Conservation (phyloP, 2,888 invertebrate genomes). For the Rhyacophila evoluta region DNA sequence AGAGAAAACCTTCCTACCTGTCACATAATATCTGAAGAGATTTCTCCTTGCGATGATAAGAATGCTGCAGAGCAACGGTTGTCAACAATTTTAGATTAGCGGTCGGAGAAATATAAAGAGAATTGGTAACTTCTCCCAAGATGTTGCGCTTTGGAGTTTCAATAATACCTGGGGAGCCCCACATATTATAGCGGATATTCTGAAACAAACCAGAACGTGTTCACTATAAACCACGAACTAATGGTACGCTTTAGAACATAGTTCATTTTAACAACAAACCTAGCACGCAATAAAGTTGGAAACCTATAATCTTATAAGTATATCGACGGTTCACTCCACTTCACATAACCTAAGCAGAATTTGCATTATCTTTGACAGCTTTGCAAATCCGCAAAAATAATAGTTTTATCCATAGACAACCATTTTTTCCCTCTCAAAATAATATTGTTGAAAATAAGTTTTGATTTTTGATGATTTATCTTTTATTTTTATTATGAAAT, state of each 20-base stretch:
- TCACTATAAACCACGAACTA: neutral
- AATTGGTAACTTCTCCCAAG: slow-evolving; percentile 70
- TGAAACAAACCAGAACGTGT: neutral
- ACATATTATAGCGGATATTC: slow-evolving; percentile 34
- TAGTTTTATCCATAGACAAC: neutral
- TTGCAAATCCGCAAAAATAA: slow-evolving; percentile 23
- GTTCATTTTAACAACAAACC: neutral
- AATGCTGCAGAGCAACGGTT: slow-evolving; percentile 72
- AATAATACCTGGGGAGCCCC: slow-evolving; percentile 60
- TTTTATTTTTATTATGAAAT: neutral
- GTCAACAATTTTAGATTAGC: slow-evolving; percentile 77
- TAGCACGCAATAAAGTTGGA: neutral
- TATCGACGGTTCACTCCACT: neutral
- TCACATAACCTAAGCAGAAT: slow-evolving; percentile 16
- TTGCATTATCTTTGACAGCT: slow-evolving; percentile 29
- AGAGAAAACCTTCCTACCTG: slow-evolving; percentile 61
- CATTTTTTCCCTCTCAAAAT: slow-evolving; percentile 27
- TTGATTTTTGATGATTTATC: neutral
- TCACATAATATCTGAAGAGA: slow-evolving; percentile 73
- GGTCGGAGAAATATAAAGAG: slow-evolving; percentile 73
- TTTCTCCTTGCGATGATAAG: slow-evolving; percentile 71
- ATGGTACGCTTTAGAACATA: neutral
- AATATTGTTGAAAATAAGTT: neutral
- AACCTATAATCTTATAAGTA: neutral
- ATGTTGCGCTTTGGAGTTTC: slow-evolving; percentile 70